These are phyloP conservation scores for Melanotaenia maccullochi DNA, from an alignment of 2,797 vertebrate genomes.

Conservation along the genomic window DNA sequence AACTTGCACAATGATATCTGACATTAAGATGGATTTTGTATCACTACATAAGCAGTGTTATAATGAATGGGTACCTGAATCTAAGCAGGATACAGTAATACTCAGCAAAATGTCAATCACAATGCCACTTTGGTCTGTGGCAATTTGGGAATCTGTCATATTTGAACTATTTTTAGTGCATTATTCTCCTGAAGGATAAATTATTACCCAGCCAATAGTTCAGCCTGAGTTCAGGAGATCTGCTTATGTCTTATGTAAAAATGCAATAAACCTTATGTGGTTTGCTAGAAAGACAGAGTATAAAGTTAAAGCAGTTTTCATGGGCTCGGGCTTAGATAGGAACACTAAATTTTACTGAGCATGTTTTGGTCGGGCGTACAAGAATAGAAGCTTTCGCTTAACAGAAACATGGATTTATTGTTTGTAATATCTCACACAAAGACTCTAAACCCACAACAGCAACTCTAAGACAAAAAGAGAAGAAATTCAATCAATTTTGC, in stretches of 20 bases:
- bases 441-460: not conserved
- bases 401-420: not conserved
- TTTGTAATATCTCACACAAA: not conserved
- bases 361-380: not conserved
- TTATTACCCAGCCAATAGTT: not conserved
- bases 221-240: not conserved
- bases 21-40: not conserved
- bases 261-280: not conserved
- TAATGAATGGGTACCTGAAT: not conserved
- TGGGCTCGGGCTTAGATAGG: not conserved
- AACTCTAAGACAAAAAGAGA: not conserved
- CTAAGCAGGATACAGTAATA: not conserved
- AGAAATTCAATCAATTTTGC: not conserved
- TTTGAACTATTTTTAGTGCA: not conserved
- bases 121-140: not conserved
- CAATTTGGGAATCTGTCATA: not conserved
- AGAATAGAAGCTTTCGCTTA: not conserved
- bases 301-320: not conserved
- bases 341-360: not conserved
- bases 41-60: not conserved
- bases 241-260: not conserved
- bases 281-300: not conserved
- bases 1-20: not conserved
- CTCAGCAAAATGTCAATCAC: not conserved
- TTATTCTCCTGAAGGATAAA: not conserved